Percentiles rank a stretch among this genome's conserved stretches.
Conservation (phyloP, 53 echinoderm and acorn worm genomes). For the Zoroaster sp. region DNA sequence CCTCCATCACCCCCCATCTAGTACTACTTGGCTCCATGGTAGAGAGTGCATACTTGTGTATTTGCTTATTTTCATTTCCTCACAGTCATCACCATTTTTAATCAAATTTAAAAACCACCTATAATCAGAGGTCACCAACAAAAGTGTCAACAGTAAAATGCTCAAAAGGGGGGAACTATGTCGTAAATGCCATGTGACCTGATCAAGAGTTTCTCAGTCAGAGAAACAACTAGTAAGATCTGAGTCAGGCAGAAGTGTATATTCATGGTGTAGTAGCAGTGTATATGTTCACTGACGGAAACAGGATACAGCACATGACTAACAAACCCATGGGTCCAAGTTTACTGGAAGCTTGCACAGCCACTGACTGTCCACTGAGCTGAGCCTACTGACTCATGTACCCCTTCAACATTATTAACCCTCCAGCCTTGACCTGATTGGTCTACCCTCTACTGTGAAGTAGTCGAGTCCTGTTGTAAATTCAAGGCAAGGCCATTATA, state of each 20-base stretch:
- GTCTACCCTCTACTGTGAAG: neutral
- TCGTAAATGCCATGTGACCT: neutral
- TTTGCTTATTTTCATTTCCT: slow-evolving; percentile 1
- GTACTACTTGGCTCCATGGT: neutral
- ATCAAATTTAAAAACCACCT: neutral
- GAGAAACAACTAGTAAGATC: neutral
- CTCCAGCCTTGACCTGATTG: slow-evolving; percentile 37
- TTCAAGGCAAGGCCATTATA: slow-evolving; percentile 3
- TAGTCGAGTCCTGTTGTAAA: slow-evolving; percentile 23
- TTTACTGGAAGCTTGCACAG: slow-evolving; percentile 1
- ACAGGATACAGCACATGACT: slow-evolving; percentile 32
- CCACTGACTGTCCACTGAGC: neutral
- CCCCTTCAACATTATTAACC: neutral
- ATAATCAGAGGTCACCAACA: neutral
- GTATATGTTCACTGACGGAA: neutral
- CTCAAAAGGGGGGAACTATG: neutral
- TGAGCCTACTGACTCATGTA: neutral
- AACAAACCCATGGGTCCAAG: slow-evolving; percentile 23
- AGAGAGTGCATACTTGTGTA: neutral
- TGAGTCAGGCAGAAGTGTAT: neutral
- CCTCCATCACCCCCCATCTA: too few species aligned
- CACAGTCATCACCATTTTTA: neutral
- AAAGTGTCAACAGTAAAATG: too few species aligned
- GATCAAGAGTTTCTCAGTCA: neutral
- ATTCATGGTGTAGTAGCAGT: neutral